A percentile compares a stretch with the other conserved stretches of the same genome.
Evolutionary conservation across 2,797 vertebrate species (phyloP).

Genomic region (Melanotaenia pygmaea): DNA sequence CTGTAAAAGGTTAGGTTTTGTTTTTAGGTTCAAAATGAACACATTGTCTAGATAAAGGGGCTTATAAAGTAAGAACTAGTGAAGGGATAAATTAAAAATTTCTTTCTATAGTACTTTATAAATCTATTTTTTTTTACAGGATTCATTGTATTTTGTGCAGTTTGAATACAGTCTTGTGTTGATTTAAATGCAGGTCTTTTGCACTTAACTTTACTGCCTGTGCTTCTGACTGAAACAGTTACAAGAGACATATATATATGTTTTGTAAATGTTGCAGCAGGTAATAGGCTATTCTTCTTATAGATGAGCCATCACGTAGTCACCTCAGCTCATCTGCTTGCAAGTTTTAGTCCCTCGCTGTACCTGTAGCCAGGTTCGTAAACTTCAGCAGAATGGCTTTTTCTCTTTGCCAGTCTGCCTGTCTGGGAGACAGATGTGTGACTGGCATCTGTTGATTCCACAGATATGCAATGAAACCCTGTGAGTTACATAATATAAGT

Average conservation of each 20-base stretch:
- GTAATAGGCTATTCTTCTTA: slow-evolving; percentile 16
- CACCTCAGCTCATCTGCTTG: slow-evolving; percentile 50
- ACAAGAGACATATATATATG: slow-evolving; percentile 15
- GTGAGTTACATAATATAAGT: background rate
- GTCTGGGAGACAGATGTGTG: slow-evolving; percentile 17
- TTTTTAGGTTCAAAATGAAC: slow-evolving; percentile 43
- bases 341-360: slow-evolving; percentile 20
- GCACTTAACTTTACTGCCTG: slow-evolving; percentile 6
- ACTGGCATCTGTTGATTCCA: slow-evolving; percentile 34
- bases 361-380: slow-evolving; percentile 24
- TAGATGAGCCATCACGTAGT: slow-evolving; percentile 47
- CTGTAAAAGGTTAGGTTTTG: slow-evolving; percentile 33
- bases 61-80: slow-evolving; percentile 42
- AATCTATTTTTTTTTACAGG: slow-evolving; percentile 29
- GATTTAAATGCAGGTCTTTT: slow-evolving; percentile 24
- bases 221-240: slow-evolving; percentile 28
- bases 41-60: slow-evolving; percentile 23
- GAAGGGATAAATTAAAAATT: slow-evolving; percentile 51
- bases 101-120: slow-evolving; percentile 41
- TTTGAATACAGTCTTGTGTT: slow-evolving; percentile 13
- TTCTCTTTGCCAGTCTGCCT: slow-evolving; percentile 18
- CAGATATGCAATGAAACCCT: background rate
- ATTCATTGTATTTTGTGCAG: slow-evolving; percentile 25
- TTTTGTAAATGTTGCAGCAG: slow-evolving; percentile 36
- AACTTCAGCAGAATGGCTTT: slow-evolving; percentile 10